Base-by-base conservation (phyloP, 2,797 vertebrate genomes). In the Anguilla pacifica region DNA sequence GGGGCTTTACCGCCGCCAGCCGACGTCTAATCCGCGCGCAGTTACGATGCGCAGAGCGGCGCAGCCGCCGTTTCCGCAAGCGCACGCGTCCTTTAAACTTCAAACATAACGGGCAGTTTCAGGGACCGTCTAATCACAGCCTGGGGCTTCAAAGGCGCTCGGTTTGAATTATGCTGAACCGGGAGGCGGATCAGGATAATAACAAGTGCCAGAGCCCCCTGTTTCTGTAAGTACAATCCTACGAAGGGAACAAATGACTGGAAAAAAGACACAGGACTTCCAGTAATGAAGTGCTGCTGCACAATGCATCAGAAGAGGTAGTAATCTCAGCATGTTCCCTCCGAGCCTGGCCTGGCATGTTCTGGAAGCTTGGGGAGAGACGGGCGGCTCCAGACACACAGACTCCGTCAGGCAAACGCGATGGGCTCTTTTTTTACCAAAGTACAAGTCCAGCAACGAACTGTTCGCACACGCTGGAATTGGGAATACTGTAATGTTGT, bases 341-440 rank as follows among this genome's bases (percentile, higher is more conserved):
- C 28, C 0, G 85, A 89, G n/a, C 86, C 55, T 57, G 86, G 90
- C 91, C 93, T 90, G 86, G 90, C 91, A 91, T 90, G 91, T 93
- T 91, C 0, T 1, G 92, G 93, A 93, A 92, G 91, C 88, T 90
- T 35, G 91, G 11, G 28, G 67, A 90, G 88, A 79, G 90, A 91
- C 89, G 90, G 46, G 90, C 88, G 89, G 93, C 84, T 79, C 91
- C 91, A 93, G 91, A 92, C 93, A 92, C 87, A 90, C 88, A 74
- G 87, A 92, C 91, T 90, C 91, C 92, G 90, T 92, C 91, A 87
- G 90, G 91, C 91, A 93, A 91, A 91, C 91, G 91, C 91, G 91
- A 90, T 88, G 85, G 89, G 84, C 43, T 0, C 46, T 89, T 39
- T 39, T 39, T 79, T 86, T 0, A 0, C 31, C 84, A 43, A 46